These are phyloP conservation scores for Phortica okadai DNA, from an alignment of 2,888 invertebrate species.

Conservation along the genomic window DNA sequence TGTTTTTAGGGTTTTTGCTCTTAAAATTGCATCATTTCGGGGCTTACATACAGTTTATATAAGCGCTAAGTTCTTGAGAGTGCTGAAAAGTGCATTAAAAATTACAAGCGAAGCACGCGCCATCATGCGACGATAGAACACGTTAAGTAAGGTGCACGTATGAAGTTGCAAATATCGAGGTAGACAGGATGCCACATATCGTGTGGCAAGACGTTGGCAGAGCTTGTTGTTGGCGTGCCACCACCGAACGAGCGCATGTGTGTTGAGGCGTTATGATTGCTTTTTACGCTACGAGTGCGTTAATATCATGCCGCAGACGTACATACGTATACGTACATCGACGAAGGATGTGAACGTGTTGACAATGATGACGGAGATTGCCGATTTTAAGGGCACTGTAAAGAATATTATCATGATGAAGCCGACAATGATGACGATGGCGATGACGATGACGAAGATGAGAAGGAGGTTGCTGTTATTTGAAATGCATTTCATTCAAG, in stretches of 20 bases:
- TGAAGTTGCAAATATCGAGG: neutral
- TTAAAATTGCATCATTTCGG: neutral
- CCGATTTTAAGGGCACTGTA: neutral
- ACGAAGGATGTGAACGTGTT: neutral
- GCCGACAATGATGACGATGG: slow-evolving; percentile 38
- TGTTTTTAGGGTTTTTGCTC: slow-evolving; percentile 11
- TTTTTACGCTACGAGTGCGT: slow-evolving; percentile 29
- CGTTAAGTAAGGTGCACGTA: slow-evolving; percentile 47
- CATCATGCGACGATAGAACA: slow-evolving; percentile 46
- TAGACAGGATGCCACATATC: neutral
- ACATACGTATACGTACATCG: neutral
- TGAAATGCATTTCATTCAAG: slow-evolving; percentile 16
- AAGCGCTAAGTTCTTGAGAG: slow-evolving; percentile 22
- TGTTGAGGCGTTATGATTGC: slow-evolving; percentile 12
- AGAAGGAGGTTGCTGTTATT: slow-evolving; percentile 17
- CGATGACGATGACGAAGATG: slow-evolving; percentile 43
- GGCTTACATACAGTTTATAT: neutral
- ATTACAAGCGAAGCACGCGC: slow-evolving; percentile 43
- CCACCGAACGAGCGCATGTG: neutral
- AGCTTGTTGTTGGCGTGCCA: neutral
- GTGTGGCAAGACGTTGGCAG: neutral
- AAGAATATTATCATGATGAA: neutral
- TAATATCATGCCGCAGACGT: slow-evolving; percentile 4
- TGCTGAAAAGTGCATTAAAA: slow-evolving; percentile 50
- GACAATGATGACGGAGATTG: slow-evolving; percentile 1